phyloP scores from a whole-genome alignment of 23 tunicate genomes.

The Oikopleura dioica region DNA sequence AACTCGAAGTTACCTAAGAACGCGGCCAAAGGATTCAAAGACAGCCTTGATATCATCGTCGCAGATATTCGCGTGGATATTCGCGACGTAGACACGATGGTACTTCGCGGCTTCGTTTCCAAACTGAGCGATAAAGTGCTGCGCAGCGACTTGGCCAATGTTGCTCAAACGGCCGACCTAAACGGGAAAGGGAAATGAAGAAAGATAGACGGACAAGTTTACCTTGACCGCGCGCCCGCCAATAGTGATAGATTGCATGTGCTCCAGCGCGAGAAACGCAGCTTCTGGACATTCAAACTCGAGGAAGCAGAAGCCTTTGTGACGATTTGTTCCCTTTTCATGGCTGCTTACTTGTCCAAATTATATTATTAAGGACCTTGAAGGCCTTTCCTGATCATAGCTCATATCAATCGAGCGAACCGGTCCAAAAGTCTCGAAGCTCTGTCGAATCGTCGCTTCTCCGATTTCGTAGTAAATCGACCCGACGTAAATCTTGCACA shows the following conservation, averaged over 20 bases:
- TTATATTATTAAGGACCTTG: no score
- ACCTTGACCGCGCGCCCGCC: constrained; percentile 10
- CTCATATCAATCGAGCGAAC: constrained; percentile 73
- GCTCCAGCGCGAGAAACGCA: constrained; percentile 73
- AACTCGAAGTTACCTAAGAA: constrained; percentile 32
- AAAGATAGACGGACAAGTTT: no score
- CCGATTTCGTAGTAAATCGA: constrained; percentile 71
- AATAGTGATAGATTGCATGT: constrained; percentile 21
- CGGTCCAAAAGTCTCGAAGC: constrained; percentile 35
- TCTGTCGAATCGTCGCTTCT: constrained; percentile 19
- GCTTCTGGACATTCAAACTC: constrained; percentile 96
- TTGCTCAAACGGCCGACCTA: not conserved
- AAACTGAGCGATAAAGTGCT: constrained; percentile 46
- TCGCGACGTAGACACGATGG: constrained; percentile 61
- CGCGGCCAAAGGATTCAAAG: constrained; percentile 76
- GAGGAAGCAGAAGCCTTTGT: constrained; percentile 89
- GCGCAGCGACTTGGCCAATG: constrained; percentile 19
- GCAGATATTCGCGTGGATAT: constrained; percentile 52
- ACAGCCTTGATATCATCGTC: constrained; percentile 57
- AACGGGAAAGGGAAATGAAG: no score
- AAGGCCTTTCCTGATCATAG: constrained; percentile 86
- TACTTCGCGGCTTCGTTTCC: constrained; percentile 30
- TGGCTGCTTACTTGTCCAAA: no score
- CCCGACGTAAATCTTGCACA: constrained; percentile 81
- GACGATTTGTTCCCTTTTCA: constrained; percentile 70